phyloP scores from a whole-genome alignment of 1,140 invertebrate species.

The Acromyrmex echinatior region DNA sequence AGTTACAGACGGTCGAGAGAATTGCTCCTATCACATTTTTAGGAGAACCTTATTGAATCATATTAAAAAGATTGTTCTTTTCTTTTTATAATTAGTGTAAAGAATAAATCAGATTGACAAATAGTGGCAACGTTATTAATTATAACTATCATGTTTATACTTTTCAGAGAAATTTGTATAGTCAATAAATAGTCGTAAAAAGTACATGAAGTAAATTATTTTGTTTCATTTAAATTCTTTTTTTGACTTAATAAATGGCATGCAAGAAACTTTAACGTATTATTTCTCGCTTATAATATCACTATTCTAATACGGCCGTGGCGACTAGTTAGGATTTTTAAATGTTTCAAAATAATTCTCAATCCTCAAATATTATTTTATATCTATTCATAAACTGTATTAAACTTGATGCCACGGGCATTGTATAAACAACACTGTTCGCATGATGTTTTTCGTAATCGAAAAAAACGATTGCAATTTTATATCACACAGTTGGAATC shows the following conservation, averaged over 20 bases:
- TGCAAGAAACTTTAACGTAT: too few relatives aligned
- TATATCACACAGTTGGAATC: constrained; percentile 31
- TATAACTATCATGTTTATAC: not conserved
- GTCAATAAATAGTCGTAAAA: too few relatives aligned
- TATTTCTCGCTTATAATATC: too few relatives aligned
- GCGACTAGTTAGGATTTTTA: not conserved
- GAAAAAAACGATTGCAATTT: constrained; percentile 23
- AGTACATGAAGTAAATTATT: too few relatives aligned
- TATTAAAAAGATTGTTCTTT: not conserved
- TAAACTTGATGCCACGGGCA: not conserved
- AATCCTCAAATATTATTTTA: constrained; percentile 16
- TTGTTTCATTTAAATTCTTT: too few relatives aligned
- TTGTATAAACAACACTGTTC: constrained; percentile 5
- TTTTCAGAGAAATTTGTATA: constrained; percentile 17
- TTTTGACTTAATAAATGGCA: too few relatives aligned
- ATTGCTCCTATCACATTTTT: constrained; percentile 10
- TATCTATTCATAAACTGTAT: not conserved
- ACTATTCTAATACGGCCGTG: too few relatives aligned
- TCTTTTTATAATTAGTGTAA: not conserved
- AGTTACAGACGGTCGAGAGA: constrained; percentile 35
- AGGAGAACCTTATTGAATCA: not conserved
- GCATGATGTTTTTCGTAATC: constrained; percentile 1
- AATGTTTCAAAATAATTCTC: not conserved
- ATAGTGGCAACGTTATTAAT: not conserved
- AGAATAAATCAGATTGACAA: not conserved